phyloP scores from a whole-genome alignment of 1,140 invertebrate genomes.

The Carposina sasakii region DNA sequence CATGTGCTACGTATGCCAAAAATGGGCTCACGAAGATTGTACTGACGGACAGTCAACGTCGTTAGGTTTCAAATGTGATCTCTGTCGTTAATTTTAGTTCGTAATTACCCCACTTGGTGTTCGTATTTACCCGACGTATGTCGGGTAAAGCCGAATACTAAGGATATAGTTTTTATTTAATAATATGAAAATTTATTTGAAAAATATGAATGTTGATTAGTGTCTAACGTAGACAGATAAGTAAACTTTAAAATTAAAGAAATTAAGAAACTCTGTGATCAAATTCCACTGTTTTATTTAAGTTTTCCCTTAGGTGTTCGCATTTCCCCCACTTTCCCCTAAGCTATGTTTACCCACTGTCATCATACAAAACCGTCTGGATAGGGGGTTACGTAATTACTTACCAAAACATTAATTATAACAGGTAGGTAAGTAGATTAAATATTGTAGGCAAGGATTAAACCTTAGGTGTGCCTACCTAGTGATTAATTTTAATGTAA shows the following conservation, averaged over 20 bases:
- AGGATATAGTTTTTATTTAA: constrained; percentile 5
- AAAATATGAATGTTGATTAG: constrained; percentile 9
- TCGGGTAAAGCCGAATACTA: constrained; percentile 11
- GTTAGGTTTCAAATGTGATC: constrained; percentile 8
- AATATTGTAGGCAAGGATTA: no score
- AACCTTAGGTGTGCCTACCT: no score
- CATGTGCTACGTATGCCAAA: constrained; percentile 7
- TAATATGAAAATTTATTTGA: constrained; percentile 2
- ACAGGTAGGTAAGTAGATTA: no score
- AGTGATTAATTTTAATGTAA: no score
- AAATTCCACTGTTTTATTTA: constrained; percentile 10
- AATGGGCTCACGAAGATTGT: constrained; percentile 13
- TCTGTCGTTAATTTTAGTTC: constrained; percentile 4
- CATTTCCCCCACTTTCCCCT: constrained; percentile 12
- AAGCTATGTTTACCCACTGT: no score
- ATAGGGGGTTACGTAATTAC: no score
- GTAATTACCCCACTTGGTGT: constrained; percentile 8
- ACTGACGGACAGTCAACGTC: constrained; percentile 7
- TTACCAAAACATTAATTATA: no score
- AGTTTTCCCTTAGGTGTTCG: constrained; percentile 9
- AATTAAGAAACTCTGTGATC: background rate
- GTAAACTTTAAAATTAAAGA: background rate
- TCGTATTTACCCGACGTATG: constrained; percentile 9
- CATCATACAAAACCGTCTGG: no score
- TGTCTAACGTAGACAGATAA: background rate